Base-by-base conservation (phyloP, 2,113 vertebrate genomes). In the Lichenostomus cassidix region DNA sequence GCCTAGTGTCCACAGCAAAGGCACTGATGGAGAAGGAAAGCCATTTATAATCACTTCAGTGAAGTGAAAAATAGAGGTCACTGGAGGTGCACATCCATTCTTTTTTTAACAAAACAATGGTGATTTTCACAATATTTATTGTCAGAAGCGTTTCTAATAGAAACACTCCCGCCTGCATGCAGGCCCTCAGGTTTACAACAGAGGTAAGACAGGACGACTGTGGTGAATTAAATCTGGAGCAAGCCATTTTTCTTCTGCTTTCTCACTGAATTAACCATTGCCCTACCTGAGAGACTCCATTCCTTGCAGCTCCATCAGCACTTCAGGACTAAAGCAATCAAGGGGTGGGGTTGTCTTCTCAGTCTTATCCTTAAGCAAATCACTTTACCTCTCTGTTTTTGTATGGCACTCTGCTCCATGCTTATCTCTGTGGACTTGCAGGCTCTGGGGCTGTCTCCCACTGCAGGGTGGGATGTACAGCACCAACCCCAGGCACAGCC, bases 11-110 rank as follows among this genome's bases (percentile, higher is more conserved):
- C 83, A 52, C 35, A 41, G 81, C 76, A 83, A 81, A 83, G 76
- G 71, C 50, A 2, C 10, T 70, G 90, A 63, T 59, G 85, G 93
- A 82, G 76, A 96, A 90, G 49, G 55, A 87, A 90, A 93, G 52
- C 70, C 64, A 64, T 81, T 92, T 91, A 47, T 50, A 75, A 78
- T 60, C 80, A 90, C 92, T 79, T 59, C 89, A 96, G 90, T 77
- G 90, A 84, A 80, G 95, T 93, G 95, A 94, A 94, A 96, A 95
- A 95, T 90, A 84, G 89, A 95, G 95, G 87, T 90, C 93, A 87
- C 50, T 62, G 58, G 70, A 83, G 70, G 89, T 73, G 78, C 55
- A 75, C 69, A 85, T 63, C 46, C 63, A 39, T 64, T 80, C 52
- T 56, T 65, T 87, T 92, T 96, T 96, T 86, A 93, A 86, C 75